Evolutionary conservation across 2,113 vertebrate genomes (phyloP), one percentile per base, ranked within the genome.

Genomic region (Panthera tigris): DNA sequence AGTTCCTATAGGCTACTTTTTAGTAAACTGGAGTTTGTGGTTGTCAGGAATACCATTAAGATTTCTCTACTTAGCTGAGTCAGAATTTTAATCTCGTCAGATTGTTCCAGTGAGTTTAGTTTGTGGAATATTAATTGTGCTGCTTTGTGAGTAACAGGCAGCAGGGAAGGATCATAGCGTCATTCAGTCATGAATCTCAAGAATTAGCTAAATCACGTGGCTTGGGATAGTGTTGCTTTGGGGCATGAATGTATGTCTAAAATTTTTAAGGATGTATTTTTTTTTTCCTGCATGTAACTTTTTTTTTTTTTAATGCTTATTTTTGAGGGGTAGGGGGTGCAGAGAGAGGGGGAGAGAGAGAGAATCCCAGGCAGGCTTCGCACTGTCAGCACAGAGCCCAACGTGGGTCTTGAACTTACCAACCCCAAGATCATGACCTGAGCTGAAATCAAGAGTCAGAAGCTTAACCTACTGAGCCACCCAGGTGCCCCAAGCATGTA

Each of bases 11-110:
- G 16, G 31, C 36, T 55, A 5, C 65, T 50, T 92, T 83, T 94
- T 76, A 91, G 57, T 71, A 82, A 2, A 21, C 9, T 16, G 63
- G 45, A 45, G 76, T 92, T 93, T 83, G 48, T 95, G 81, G 41
- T 87, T 92, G n/a, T 90, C 84, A 95, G 73, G 29, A 88, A 81
- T 88, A 33, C 85, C 86, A 55, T 85, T 92, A 81, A 82, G 48
- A 74, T 69, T 84, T 94, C 50, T 94, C 3, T 78, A 5, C 4
- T 71, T 39, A 63, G 15, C 52, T 50, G 57, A 83, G 48, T 79
- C 11, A 88, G 68, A 80, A 78, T 69, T 92, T 79, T 66, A 48
- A 48, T 68, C 66, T 82, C 13, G 2, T 84, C 21, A 79, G n/a
- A 73, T 87, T 86, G 63, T 85, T 78, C 39, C 4, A n/a, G 25